Evolutionary conservation across 30 jellyfish, hydroid and myxozoan genomes (phyloP).

Genomic region (Turritopsis rubra): DNA sequence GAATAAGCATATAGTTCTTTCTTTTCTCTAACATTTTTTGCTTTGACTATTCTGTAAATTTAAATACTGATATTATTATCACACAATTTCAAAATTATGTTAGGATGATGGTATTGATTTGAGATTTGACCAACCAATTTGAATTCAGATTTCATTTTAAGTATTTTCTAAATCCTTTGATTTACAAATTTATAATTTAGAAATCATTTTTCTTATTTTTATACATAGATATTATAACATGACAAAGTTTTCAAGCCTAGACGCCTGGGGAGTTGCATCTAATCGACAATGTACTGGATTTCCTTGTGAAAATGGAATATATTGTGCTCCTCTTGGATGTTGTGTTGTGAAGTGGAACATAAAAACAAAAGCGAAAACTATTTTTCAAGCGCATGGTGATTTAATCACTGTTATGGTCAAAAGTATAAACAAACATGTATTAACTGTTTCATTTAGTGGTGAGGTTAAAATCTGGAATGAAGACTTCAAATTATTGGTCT

Average conservation of each 20-base stretch:
- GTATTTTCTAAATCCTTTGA: no score
- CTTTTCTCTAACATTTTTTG: no score
- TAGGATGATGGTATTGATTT: no score
- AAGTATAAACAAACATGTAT: slow-evolving; percentile 7
- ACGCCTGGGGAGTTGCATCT: slow-evolving; percentile 81
- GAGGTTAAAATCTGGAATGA: slow-evolving; percentile 39
- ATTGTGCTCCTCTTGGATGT: slow-evolving; percentile 79
- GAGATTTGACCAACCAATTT: no score
- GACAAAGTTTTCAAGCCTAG: slow-evolving; percentile 16
- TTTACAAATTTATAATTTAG: no score
- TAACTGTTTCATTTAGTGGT: slow-evolving; percentile 62
- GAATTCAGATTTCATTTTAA: no score
- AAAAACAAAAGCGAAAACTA: slow-evolving; percentile 22
- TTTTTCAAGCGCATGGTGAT: slow-evolving; percentile 46
- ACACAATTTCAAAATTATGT: no score
- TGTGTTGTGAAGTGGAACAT: slow-evolving; percentile 76
- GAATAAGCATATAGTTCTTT: no score
- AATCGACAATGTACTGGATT: slow-evolving; percentile 78
- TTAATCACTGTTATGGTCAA: slow-evolving; percentile 50
- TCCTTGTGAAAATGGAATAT: slow-evolving; percentile 37
- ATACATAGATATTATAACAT: not conserved
- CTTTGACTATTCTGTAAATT: no score
- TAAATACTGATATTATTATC: no score
- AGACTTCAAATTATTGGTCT: slow-evolving; percentile 9
- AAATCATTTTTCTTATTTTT: no score